Base-by-base conservation (phyloP, 2,888 invertebrate genomes). In the Agriopis leucophaearia region DNA sequence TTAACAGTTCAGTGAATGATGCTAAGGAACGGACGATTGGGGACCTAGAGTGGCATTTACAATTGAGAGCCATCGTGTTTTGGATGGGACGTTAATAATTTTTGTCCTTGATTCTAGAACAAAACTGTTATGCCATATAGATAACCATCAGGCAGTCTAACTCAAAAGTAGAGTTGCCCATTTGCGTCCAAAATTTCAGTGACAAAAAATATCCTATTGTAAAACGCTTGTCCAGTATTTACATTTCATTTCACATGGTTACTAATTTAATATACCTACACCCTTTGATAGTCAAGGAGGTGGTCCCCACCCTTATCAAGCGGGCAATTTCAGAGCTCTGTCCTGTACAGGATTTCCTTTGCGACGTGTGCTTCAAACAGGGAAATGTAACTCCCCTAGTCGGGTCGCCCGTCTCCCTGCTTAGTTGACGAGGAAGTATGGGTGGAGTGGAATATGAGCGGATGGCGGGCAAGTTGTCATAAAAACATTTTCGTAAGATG, bases 341-440 rank as follows among this genome's bases (percentile, higher is more conserved):
- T 92, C 93, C 93, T 94, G 91, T 90, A 88, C 91, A 90, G 92
- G 90, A 90, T 91, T 91, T 91, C 90, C 87, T 89, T 89, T 88
- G 89, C 91, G 89, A 91, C 89, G 92, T 93, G 93, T 92, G 92
- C 92, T 90, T 90, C 91, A 90, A 92, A 92, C 92, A 91, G 92
- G 92, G 87, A 91, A 90, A 90, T 86, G 89, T 87, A 85, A 88
- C 88, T 86, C 86, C 85, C 76, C 79, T 78, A 78, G 82, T 81
- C 81, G 81, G 78, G 81, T 78, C 80, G 71, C 79, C 85, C 84
- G 74, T 82, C 82, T 81, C 87, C 85, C 83, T 86, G 89, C 90
- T 91, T 91, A 89, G 90, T 91, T 90, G 88, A 88, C 89, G 91
- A 87, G 86, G 86, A 80, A 77, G 77, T 76, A 67, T 74, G 71